These are phyloP conservation scores for Scaptomyza tumidula DNA, from an alignment of 2,888 invertebrate species.

Conservation along the genomic window DNA sequence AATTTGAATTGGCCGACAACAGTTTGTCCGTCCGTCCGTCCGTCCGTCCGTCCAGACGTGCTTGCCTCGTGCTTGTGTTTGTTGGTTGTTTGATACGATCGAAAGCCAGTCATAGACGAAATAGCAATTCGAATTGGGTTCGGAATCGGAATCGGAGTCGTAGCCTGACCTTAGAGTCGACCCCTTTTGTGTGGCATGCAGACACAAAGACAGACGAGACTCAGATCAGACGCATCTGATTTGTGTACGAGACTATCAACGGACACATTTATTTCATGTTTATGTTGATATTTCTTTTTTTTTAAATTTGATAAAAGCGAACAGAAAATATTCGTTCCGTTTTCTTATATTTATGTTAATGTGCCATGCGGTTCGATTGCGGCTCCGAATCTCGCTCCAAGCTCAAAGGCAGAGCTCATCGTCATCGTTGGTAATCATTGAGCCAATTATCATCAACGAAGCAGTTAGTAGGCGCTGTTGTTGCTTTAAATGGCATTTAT, in stretches of 20 bases:
- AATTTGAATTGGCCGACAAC: conserved; percentile 68
- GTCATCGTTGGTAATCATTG: conserved; percentile 56
- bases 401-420: conserved; percentile 45
- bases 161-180: conserved; percentile 67
- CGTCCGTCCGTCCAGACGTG: conserved; percentile 29
- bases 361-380: conserved; percentile 12
- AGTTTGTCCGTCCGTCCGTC: not conserved
- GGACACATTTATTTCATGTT: conserved; percentile 81
- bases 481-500: conserved; percentile 60
- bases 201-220: conserved; percentile 28
- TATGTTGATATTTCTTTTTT: conserved; percentile 78
- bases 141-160: conserved; percentile 26
- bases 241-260: conserved; percentile 78
- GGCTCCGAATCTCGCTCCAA: conserved; percentile 5
- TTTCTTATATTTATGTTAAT: conserved; percentile 74
- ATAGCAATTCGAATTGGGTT: conserved; percentile 9
- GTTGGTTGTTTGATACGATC: conserved; percentile 6
- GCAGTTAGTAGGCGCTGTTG: conserved; percentile 59
- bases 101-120: conserved; percentile 16
- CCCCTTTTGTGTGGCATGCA: conserved; percentile 68
- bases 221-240: conserved; percentile 73
- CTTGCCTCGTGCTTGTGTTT: conserved; percentile 19
- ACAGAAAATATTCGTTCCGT: conserved; percentile 52
- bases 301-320: conserved; percentile 70
- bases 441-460: conserved; percentile 68